A percentile compares a stretch with the other conserved stretches of the same genome.
Conservation (phyloP, 2,113 vertebrate species). For the Bubalus kerabau region DNA sequence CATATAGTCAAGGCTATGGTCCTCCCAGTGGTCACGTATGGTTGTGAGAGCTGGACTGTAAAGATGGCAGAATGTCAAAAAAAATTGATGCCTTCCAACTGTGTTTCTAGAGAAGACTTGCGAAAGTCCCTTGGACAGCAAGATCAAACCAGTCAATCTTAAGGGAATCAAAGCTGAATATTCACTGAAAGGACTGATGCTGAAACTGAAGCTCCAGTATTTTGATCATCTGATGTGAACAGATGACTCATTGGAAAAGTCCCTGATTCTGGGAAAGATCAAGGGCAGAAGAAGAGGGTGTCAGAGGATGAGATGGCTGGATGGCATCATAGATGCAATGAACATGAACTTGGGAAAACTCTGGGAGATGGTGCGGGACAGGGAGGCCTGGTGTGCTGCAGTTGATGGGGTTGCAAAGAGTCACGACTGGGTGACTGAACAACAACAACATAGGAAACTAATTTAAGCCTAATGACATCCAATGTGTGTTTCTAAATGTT, state of each 20-base stretch:
- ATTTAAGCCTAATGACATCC: not conserved
- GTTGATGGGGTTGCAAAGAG: not conserved
- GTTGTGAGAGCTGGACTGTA: not conserved
- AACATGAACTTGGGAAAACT: not conserved
- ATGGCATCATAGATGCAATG: not conserved
- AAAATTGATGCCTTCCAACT: not conserved
- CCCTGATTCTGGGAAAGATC: not conserved
- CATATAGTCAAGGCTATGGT: not conserved
- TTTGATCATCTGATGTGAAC: not conserved
- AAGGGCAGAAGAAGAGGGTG: not conserved
- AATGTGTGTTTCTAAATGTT: not conserved
- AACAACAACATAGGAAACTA: not conserved
- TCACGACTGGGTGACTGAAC: not conserved
- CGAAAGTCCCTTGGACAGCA: not conserved
- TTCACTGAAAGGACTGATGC: not conserved
- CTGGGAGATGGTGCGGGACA: not conserved
- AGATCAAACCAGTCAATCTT: not conserved
- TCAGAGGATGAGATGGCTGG: not conserved
- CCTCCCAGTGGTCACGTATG: not conserved
- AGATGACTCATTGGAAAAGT: not conserved
- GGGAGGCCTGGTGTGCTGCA: not conserved
- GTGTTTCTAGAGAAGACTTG: not conserved
- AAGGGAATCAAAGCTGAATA: not conserved
- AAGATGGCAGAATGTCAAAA: not conserved
- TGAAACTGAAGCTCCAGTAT: not conserved